Percentiles rank a stretch among this genome's conserved stretches.
Conservation (phyloP, 2,113 vertebrate genomes). For the Glaucidium brasilianum region DNA sequence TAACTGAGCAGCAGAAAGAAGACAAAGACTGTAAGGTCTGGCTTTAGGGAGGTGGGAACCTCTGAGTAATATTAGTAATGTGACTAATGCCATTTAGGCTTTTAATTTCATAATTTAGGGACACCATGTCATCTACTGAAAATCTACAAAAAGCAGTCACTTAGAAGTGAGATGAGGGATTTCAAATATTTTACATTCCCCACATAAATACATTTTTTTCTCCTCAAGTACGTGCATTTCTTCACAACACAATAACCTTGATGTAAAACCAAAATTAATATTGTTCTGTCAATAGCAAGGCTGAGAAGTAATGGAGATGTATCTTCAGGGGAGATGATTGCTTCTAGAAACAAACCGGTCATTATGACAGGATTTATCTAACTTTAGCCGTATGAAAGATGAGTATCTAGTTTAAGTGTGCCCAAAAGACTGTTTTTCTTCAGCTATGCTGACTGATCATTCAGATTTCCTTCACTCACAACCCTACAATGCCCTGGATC, state of each 20-base stretch:
- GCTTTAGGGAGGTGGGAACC: background rate
- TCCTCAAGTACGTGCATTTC: background rate
- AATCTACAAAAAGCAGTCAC: background rate
- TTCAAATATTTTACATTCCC: background rate
- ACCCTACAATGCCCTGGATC: background rate
- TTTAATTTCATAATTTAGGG: background rate
- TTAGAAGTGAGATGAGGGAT: background rate
- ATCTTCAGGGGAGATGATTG: background rate
- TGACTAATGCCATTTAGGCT: background rate
- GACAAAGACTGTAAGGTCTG: background rate
- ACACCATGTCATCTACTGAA: background rate
- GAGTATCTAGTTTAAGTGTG: background rate
- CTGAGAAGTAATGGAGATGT: background rate
- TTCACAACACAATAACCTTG: background rate
- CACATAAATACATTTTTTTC: background rate
- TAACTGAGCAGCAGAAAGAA: background rate
- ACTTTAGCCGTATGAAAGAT: fast-evolving
- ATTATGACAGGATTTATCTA: background rate
- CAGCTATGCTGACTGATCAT: background rate
- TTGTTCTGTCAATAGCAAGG: background rate
- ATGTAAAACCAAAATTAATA: background rate
- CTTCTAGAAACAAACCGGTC: background rate
- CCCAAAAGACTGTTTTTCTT: background rate
- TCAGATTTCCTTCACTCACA: background rate
- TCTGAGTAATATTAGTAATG: background rate